Evolutionary conservation across 2,113 vertebrate species (phyloP).

Genomic region (Hyla sarda): DNA sequence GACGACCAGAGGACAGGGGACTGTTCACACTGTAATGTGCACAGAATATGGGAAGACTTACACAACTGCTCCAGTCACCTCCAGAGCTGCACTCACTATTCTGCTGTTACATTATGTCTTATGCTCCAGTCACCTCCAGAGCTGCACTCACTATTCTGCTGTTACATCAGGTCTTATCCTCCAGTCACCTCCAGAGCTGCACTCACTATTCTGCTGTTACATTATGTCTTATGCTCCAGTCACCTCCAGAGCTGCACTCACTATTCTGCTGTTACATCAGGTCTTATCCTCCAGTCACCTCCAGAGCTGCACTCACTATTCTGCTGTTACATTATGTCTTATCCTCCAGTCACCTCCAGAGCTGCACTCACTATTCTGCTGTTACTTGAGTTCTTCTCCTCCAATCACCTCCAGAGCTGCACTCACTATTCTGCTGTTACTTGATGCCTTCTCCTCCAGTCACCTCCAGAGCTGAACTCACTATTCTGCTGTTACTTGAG

Average conservation of each 20-base stretch:
- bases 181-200: background rate
- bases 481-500: too few species aligned
- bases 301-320: background rate
- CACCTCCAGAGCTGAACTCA: background rate
- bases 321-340: background rate
- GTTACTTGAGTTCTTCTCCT: background rate
- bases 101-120: background rate
- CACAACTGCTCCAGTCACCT: background rate
- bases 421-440: background rate
- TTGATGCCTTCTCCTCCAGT: background rate
- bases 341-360: too few species aligned
- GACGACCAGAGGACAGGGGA: constrained; percentile 63
- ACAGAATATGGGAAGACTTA: background rate
- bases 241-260: too few species aligned
- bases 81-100: background rate
- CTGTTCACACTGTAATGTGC: background rate
- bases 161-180: background rate
- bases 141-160: too few species aligned
- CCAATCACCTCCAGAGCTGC: background rate
- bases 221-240: too few species aligned
- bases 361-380: too few species aligned
- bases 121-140: too few species aligned
- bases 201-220: background rate
- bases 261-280: too few species aligned
- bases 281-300: background rate